Base-by-base conservation (phyloP, 2,888 invertebrate genomes). In the Cremastinae sp. region DNA sequence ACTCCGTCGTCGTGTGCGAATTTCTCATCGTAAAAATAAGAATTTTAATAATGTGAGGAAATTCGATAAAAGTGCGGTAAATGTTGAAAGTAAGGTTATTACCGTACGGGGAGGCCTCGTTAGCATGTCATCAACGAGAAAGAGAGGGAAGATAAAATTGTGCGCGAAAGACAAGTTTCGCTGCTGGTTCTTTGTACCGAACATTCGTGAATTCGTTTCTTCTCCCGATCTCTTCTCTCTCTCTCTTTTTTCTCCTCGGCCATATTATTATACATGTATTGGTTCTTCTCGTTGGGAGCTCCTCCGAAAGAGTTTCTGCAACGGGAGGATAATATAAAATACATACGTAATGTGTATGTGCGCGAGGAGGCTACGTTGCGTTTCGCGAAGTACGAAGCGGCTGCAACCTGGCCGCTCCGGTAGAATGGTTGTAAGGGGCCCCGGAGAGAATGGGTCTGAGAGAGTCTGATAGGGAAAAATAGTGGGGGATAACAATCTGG, bases 401-500 rank as follows among this genome's bases (percentile, higher is more conserved):
- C 41, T 43, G 39, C n/a, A n/a, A n/a, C 20, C n/a, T 8, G 58
- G 39, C 22, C 28, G 28, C 28, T 28, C 28, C 37, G 37, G 59
- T 28, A 59, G 22, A 22, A 45, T 4, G 28, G 43, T 14, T 5
- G 8, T 20, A 22, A 41, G 43, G 59, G 45, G 59, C 22, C 18
- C 12, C 22, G 20, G 51, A n/a, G 22, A 28, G 45, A 49, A 22
- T 68, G 64, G 35, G 64, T 62, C 62, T 56, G n/a, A 20, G 2
- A 47, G n/a, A 20, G 2, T 14, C 49, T 14, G 49, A 51, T 55
- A 35, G 37, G 39, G 51, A 61, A 59, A 58, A 35, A 41, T 14
- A 37, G 64, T 9, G 53, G 71, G 82, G 85, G 83, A 85, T 85
- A 85, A 85, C 83, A 85, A 87, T 86, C 85, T 84, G 87, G 86